A percentile compares a stretch with the other conserved stretches of the same genome.
Conservation (phyloP, 2,888 invertebrate genomes). For the Chironomus tentans region DNA sequence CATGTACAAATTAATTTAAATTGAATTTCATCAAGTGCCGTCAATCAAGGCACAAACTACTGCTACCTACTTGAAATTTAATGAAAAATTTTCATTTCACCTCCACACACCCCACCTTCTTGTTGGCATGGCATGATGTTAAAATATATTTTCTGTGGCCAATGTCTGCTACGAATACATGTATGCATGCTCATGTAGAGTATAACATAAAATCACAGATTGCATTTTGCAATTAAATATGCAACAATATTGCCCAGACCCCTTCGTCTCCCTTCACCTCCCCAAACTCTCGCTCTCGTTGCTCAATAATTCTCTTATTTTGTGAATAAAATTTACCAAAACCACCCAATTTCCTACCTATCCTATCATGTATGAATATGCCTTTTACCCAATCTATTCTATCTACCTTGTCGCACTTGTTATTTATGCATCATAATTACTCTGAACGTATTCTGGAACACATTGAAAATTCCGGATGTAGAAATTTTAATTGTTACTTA, state of each 20-base stretch:
- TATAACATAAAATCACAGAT: slow-evolving; percentile 17
- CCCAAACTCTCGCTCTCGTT: background rate
- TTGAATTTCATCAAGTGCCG: slow-evolving; percentile 24
- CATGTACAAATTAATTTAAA: slow-evolving; percentile 21
- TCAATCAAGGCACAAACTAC: slow-evolving; percentile 10
- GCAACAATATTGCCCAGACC: slow-evolving; percentile 14
- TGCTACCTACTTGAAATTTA: slow-evolving; percentile 1
- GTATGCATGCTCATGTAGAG: background rate
- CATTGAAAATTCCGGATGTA: background rate
- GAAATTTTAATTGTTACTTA: slow-evolving; percentile 27
- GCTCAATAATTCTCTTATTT: no score
- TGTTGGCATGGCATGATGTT: background rate
- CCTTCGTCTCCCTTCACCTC: no score
- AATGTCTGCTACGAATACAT: background rate
- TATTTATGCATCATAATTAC: slow-evolving; percentile 26
- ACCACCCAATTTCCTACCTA: background rate
- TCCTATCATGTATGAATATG: background rate
- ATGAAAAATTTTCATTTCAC: slow-evolving; percentile 13
- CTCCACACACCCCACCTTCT: background rate
- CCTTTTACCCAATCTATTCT: background rate
- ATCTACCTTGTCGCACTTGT: background rate
- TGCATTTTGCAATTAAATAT: slow-evolving; percentile 25
- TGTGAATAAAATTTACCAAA: no score
- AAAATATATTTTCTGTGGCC: background rate
- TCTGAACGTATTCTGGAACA: background rate